phyloP scores from a whole-genome alignment of 2,797 vertebrate species.

The Pteronotus mesoamericanus region DNA sequence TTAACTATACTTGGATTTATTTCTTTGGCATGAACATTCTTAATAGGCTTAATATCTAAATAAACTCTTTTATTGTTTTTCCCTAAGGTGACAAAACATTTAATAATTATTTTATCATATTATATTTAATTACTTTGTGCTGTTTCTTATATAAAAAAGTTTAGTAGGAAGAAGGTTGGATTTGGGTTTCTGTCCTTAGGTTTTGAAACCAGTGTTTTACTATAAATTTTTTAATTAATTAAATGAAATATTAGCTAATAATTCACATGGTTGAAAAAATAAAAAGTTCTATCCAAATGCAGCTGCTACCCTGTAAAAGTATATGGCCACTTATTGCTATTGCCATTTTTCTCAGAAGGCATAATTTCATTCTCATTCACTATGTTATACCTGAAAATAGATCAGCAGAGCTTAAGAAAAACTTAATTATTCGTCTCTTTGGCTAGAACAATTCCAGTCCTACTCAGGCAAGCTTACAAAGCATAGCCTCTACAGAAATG shows the following conservation, averaged over 20 bases:
- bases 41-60: background rate
- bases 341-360: constrained; percentile 4
- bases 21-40: background rate
- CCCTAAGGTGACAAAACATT: background rate
- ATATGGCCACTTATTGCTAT: background rate
- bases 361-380: constrained; percentile 28
- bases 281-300: background rate
- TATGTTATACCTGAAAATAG: constrained; percentile 39
- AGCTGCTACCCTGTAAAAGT: background rate
- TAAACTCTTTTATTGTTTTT: constrained; percentile 3
- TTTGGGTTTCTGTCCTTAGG: background rate
- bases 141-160: background rate
- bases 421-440: constrained; percentile 19
- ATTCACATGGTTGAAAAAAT: background rate
- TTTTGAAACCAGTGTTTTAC: background rate
- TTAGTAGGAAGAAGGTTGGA: background rate
- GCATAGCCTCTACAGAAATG: background rate
- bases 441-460: background rate
- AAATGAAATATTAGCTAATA: background rate
- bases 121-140: constrained; percentile 31
- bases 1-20: background rate
- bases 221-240: constrained; percentile 11
- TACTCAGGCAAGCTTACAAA: background rate
- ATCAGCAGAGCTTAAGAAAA: constrained; percentile 32
- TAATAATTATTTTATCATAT: constrained; percentile 29